phyloP scores from a whole-genome alignment of 2,888 invertebrate species.

The Notodonta dromedarius region DNA sequence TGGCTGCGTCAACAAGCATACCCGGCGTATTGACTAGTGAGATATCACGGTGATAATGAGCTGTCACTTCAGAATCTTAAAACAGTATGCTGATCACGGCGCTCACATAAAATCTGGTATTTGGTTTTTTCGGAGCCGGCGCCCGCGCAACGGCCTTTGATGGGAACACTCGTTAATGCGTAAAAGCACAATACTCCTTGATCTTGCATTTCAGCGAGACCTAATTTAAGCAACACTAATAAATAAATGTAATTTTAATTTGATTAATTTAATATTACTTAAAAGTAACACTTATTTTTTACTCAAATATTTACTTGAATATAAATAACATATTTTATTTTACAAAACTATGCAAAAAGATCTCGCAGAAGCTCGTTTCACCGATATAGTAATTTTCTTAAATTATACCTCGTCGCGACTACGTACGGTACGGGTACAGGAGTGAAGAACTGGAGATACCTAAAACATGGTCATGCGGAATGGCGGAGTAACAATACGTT shows the following conservation, averaged over 20 bases:
- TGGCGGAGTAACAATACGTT: constrained; percentile 4
- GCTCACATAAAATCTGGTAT: constrained; percentile 6
- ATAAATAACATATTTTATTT: no score
- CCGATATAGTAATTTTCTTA: constrained; percentile 17
- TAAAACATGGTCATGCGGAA: constrained; percentile 14
- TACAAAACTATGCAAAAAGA: background rate
- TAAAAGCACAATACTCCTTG: no score
- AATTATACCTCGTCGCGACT: constrained; percentile 7
- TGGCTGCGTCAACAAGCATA: constrained; percentile 1
- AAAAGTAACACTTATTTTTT: no score
- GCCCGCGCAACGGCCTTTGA: constrained; percentile 1
- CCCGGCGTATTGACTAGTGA: constrained; percentile 6
- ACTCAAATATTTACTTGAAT: no score
- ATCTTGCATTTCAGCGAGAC: no score
- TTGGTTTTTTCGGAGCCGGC: background rate
- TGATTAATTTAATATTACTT: no score
- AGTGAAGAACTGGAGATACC: constrained; percentile 11
- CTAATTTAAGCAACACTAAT: no score
- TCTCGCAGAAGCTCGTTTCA: constrained; percentile 14
- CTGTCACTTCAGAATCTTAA: constrained; percentile 27
- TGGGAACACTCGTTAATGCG: background rate
- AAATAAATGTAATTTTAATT: no score
- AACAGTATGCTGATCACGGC: constrained; percentile 28
- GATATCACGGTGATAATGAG: constrained; percentile 13
- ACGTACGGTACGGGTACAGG: background rate